These are phyloP conservation scores for Oscheius myriophilus DNA, from an alignment of 2,888 invertebrate species.

Conservation along the genomic window DNA sequence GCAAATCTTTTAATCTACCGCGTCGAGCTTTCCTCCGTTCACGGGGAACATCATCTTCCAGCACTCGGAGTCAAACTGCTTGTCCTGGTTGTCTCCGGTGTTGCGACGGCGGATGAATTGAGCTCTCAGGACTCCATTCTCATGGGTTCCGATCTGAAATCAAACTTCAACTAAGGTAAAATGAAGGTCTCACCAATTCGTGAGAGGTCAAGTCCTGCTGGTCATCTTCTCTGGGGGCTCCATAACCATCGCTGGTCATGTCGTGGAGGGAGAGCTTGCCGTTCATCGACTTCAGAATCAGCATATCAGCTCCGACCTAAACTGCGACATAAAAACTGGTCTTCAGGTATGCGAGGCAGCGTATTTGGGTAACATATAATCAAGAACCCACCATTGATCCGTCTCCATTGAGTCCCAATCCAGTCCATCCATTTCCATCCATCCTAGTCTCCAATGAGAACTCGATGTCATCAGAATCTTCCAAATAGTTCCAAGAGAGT, in stretches of 20 bases:
- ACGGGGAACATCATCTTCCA: conserved; percentile 68
- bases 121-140: conserved; percentile 67
- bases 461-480: conserved; percentile 68
- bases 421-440: conserved; percentile 67
- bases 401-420: conserved; percentile 65
- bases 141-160: conserved; percentile 58
- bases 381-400: conserved; percentile 57
- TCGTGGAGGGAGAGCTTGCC: conserved; percentile 62
- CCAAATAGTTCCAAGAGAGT: conserved; percentile 66
- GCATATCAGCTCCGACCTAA: conserved; percentile 65
- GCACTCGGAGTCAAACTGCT: conserved; percentile 63
- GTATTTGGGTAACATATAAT: too few relatives aligned
- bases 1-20: conserved; percentile 27
- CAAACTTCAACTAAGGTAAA: not conserved
- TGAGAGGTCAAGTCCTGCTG: conserved; percentile 42
- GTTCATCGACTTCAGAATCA: conserved; percentile 61
- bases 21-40: conserved; percentile 62
- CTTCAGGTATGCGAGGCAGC: too few relatives aligned
- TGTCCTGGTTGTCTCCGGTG: conserved; percentile 62
- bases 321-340: too few relatives aligned
- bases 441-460: conserved; percentile 69
- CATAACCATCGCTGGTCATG: conserved; percentile 59
- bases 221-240: conserved; percentile 44
- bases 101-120: conserved; percentile 64
- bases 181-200: conserved; percentile 22